Evolutionary conservation across 1,140 invertebrate genomes (phyloP).

Genomic region (Ephestia elutella): DNA sequence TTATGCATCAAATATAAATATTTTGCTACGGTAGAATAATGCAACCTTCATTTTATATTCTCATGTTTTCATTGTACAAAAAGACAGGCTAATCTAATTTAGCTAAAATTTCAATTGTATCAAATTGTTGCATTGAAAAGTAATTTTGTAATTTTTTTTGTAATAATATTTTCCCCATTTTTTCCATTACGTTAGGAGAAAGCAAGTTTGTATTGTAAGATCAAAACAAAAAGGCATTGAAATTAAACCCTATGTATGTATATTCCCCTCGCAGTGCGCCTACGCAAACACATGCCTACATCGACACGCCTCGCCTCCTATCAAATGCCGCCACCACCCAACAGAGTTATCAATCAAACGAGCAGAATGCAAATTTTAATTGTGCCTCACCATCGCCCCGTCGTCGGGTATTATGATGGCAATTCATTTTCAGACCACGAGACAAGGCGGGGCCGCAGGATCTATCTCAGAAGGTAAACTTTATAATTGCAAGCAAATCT

Average conservation of each 20-base stretch:
- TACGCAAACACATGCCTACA: slow-evolving; percentile 1
- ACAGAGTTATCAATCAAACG: slow-evolving; percentile 67
- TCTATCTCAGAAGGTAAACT: background rate
- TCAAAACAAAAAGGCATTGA: background rate
- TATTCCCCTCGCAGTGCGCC: background rate
- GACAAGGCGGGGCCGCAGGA: slow-evolving; percentile 1
- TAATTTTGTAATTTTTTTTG: too few species aligned
- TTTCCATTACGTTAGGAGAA: too few species aligned
- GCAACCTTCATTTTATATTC: too few species aligned
- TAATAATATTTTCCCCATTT: too few species aligned
- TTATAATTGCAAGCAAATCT: too few species aligned
- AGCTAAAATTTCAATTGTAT: too few species aligned
- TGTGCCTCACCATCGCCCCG: slow-evolving; percentile 47
- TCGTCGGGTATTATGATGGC: slow-evolving; percentile 56
- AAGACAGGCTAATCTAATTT: too few species aligned
- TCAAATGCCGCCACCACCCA: slow-evolving; percentile 46
- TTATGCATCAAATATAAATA: too few species aligned
- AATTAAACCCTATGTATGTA: background rate
- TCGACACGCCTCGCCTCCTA: slow-evolving; percentile 33
- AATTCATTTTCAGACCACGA: slow-evolving; percentile 45
- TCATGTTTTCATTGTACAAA: too few species aligned
- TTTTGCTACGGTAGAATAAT: too few species aligned
- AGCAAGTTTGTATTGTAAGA: too few species aligned
- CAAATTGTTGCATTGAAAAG: too few species aligned
- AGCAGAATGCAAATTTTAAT: slow-evolving; percentile 69